A percentile compares a stretch with the other conserved stretches of the same genome.
Conservation (phyloP, 2,113 vertebrate species). For the Coptodon bakossiorum region DNA sequence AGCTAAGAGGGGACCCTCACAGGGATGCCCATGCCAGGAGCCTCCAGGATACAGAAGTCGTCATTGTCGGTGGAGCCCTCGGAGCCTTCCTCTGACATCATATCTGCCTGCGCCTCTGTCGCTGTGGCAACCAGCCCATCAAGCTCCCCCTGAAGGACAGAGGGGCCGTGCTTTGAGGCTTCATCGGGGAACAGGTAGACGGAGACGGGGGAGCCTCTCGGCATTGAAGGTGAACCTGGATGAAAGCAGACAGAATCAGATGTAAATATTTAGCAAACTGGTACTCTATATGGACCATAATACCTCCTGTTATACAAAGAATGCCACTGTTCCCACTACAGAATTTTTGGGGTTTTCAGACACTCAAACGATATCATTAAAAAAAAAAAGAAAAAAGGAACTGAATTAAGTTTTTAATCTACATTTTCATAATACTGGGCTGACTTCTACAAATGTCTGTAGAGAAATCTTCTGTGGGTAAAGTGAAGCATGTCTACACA, state of each 20-base stretch:
- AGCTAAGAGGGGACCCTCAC: conserved; percentile 54
- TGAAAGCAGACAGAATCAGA: background rate
- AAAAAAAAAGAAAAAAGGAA: background rate
- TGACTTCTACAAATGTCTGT: background rate
- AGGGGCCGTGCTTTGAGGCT: conserved; percentile 33
- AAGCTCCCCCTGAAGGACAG: conserved; percentile 45
- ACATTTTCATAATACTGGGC: background rate
- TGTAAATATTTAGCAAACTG: background rate
- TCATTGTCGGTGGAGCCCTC: conserved; percentile 82
- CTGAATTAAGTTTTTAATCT: background rate
- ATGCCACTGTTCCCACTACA: fast-evolving
- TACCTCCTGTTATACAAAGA: background rate
- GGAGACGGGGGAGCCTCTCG: conserved; percentile 76
- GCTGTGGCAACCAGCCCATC: conserved; percentile 63
- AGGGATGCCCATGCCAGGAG: conserved; percentile 86
- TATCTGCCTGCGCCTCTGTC: conserved; percentile 64
- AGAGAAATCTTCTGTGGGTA: background rate
- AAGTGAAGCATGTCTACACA: background rate
- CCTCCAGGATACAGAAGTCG: conserved; percentile 90
- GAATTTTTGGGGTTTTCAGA: background rate
- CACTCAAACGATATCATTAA: background rate
- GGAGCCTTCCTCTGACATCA: conserved; percentile 70
- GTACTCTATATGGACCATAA: background rate
- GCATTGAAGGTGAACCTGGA: conserved; percentile 67
- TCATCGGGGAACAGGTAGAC: conserved; percentile 89